Percentiles rank a stretch among this genome's conserved stretches.
Conservation (phyloP, 2,113 vertebrate genomes). For the Phainopepla nitens region DNA sequence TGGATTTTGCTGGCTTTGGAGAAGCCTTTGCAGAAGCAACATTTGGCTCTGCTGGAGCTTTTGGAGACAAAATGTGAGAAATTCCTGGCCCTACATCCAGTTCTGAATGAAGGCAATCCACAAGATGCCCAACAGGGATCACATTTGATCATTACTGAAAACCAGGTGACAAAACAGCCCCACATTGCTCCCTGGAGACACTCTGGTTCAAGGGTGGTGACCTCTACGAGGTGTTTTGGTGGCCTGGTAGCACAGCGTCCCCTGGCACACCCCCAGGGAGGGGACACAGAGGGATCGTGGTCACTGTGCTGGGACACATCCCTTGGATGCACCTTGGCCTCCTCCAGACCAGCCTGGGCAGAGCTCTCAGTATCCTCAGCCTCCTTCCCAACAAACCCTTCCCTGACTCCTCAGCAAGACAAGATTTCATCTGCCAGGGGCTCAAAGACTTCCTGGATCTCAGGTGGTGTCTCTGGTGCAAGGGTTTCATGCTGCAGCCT, state of each 20-base stretch:
- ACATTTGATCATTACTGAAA: background rate
- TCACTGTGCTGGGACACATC: background rate
- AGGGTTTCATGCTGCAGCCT: background rate
- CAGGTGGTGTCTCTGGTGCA: background rate
- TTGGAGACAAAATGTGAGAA: background rate
- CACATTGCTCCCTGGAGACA: accelerated
- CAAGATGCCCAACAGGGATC: accelerated
- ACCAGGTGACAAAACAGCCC: background rate
- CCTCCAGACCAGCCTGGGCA: background rate
- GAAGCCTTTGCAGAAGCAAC: background rate
- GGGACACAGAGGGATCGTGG: accelerated
- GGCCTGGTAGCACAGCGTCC: background rate
- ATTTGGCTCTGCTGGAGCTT: background rate
- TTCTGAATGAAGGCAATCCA: accelerated
- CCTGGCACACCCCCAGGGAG: background rate
- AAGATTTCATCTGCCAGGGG: background rate
- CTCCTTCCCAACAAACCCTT: background rate
- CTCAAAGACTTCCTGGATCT: accelerated
- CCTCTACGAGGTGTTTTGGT: background rate
- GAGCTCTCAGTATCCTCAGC: background rate
- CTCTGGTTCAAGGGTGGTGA: background rate
- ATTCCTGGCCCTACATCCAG: too few species aligned
- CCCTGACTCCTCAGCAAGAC: background rate
- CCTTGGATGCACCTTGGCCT: accelerated
- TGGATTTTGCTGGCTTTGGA: background rate